Conservation (phyloP, 2,797 vertebrate species). For the Emys orbicularis region DNA sequence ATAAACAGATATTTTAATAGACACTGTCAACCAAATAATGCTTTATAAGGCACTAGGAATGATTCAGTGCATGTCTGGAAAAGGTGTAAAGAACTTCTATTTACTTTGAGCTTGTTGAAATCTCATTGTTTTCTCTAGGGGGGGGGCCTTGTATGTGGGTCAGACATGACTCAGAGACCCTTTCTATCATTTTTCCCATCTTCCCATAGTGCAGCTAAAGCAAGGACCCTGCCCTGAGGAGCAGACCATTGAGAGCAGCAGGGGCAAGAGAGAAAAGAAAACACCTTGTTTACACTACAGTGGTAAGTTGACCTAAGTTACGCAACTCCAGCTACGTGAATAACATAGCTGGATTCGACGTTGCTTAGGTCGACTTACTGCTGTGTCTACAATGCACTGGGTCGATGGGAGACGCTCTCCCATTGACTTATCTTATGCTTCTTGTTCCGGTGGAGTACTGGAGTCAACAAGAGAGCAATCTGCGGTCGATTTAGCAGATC, state of each 20-base stretch:
- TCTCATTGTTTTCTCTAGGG: neutral
- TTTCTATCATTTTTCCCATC: constrained; percentile 11
- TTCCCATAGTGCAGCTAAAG: neutral
- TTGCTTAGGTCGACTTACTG: no score
- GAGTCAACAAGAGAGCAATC: no score
- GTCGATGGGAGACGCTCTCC: no score
- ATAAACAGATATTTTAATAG: constrained; percentile 55
- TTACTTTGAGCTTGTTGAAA: constrained; percentile 42
- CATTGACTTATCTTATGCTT: no score
- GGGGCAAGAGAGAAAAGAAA: neutral
- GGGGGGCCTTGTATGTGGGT: neutral
- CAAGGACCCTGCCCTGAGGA: neutral
- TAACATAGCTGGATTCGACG: no score
- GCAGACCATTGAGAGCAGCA: neutral
- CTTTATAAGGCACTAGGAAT: constrained; percentile 63
- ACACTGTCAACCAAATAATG: constrained; percentile 72
- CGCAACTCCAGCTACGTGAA: no score
- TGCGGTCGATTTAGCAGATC: no score
- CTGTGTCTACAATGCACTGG: no score
- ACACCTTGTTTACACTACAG: neutral
- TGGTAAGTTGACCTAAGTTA: no score
- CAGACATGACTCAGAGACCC: constrained; percentile 14
- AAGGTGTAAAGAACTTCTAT: constrained; percentile 17
- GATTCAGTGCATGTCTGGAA: constrained; percentile 42
- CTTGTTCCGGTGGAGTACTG: no score